phyloP scores from a whole-genome alignment of 2,888 invertebrate genomes.

The Lordiphosa fenestrarum region DNA sequence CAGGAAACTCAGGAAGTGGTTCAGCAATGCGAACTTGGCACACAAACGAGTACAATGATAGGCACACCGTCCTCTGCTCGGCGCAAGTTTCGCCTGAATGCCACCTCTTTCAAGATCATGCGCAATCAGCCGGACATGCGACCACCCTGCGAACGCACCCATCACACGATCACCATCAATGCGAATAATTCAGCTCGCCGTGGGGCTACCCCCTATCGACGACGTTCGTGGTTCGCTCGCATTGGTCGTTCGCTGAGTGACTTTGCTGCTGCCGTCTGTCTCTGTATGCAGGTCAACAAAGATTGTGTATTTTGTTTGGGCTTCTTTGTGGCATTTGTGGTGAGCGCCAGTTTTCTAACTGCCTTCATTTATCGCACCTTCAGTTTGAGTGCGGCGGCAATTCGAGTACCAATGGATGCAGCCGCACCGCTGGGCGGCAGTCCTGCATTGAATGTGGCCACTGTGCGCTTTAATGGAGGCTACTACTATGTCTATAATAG shows the following conservation, averaged over 20 bases:
- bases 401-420: constrained; percentile 14
- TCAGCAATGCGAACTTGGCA: constrained; percentile 34
- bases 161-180: constrained; percentile 67
- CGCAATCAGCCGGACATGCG: constrained; percentile 1
- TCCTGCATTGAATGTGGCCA: constrained; percentile 14
- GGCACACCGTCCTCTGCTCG: not conserved
- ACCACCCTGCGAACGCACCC: constrained; percentile 49
- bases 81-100: constrained; percentile 9
- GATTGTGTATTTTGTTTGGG: constrained; percentile 78
- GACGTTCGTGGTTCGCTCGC: constrained; percentile 38
- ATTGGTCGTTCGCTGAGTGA: constrained; percentile 51
- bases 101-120: constrained; percentile 6
- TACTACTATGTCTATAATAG: constrained; percentile 54
- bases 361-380: constrained; percentile 78
- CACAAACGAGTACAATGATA: constrained; percentile 35
- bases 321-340: constrained; percentile 76
- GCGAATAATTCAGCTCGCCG: constrained; percentile 41
- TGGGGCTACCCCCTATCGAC: constrained; percentile 13
- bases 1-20: constrained; percentile 4
- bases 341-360: constrained; percentile 77
- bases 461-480: constrained; percentile 43
- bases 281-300: constrained; percentile 77
- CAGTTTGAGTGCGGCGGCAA: constrained; percentile 41
- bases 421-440: not conserved
- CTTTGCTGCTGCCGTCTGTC: constrained; percentile 62